These are phyloP conservation scores for Oophaga sylvatica DNA, from an alignment of 2,797 vertebrate species.

Conservation along the genomic window DNA sequence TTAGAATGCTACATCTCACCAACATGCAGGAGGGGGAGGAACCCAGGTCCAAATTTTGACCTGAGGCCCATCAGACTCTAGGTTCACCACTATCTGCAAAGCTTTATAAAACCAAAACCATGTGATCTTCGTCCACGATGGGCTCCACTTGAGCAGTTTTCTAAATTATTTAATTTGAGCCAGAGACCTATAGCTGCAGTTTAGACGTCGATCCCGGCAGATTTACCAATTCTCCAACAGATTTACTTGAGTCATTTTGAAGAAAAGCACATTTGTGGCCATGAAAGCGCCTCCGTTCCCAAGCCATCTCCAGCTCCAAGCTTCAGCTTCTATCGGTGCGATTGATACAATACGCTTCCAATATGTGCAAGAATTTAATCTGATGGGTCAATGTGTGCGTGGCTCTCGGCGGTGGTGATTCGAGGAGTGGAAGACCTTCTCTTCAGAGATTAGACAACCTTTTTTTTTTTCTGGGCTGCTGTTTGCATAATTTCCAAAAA, in stretches of 20 bases:
- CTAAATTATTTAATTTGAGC: neutral
- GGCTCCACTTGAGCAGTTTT: neutral
- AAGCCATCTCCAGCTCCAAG: neutral
- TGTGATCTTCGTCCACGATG: neutral
- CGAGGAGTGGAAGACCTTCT: conserved; percentile 6
- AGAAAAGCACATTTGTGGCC: neutral
- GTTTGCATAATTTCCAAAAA: conserved; percentile 59
- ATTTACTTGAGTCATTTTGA: neutral
- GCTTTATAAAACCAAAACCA: neutral
- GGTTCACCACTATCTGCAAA: neutral
- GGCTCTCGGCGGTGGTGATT: conserved; percentile 16
- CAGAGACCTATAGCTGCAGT: neutral
- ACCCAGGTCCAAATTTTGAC: too few relatives aligned
- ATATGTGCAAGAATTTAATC: conserved; percentile 3
- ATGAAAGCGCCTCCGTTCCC: neutral
- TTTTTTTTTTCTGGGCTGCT: conserved; percentile 37
- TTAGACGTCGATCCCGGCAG: neutral
- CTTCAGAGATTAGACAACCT: conserved; percentile 33
- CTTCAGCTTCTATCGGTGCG: neutral
- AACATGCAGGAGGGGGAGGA: too few relatives aligned
- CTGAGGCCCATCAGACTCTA: too few relatives aligned
- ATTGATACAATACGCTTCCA: conserved; percentile 1
- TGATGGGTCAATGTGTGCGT: conserved; percentile 4
- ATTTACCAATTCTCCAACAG: neutral
- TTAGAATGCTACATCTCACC: too few relatives aligned